These are phyloP conservation scores for Molossus alvarezi DNA, from an alignment of 2,797 vertebrate species.

Conservation along the genomic window DNA sequence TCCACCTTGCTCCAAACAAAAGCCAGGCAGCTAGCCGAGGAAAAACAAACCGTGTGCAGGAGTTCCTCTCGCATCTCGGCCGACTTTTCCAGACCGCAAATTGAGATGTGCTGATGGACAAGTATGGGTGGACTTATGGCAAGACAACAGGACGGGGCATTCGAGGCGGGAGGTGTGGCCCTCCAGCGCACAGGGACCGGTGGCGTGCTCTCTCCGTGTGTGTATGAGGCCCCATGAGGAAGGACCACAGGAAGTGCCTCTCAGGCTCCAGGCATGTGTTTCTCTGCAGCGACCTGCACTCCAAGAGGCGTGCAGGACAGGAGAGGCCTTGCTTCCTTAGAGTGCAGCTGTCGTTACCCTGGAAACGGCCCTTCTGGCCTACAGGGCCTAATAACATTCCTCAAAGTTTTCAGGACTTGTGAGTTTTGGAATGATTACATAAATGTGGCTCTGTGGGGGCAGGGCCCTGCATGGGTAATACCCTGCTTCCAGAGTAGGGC, in stretches of 20 bases:
- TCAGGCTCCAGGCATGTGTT: neutral
- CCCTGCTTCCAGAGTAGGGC: slow-evolving; percentile 54
- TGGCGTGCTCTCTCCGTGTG: neutral
- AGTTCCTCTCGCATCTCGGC: slow-evolving; percentile 43
- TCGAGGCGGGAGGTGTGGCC: neutral
- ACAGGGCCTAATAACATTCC: slow-evolving; percentile 82
- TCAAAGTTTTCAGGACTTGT: slow-evolving; percentile 83
- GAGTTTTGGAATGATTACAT: slow-evolving; percentile 85
- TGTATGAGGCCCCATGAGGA: neutral
- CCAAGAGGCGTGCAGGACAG: slow-evolving; percentile 40
- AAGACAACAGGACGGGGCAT: neutral
- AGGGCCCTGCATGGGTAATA: slow-evolving; percentile 40
- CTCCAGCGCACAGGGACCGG: neutral
- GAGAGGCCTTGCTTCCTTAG: slow-evolving; percentile 65
- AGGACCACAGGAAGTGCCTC: neutral
- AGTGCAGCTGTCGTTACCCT: slow-evolving; percentile 76
- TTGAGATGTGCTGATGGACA: slow-evolving; percentile 11
- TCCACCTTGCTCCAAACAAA: slow-evolving; percentile 75
- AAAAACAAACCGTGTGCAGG: slow-evolving; percentile 54
- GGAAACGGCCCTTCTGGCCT: slow-evolving; percentile 79
- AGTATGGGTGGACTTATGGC: slow-evolving; percentile 25
- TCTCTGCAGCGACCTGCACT: neutral
- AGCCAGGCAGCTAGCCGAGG: slow-evolving; percentile 20
- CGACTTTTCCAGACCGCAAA: slow-evolving; percentile 67
- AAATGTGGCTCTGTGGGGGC: slow-evolving; percentile 77